Conservation (phyloP, 1,140 invertebrate species). For the Ericerus pela region DNA sequence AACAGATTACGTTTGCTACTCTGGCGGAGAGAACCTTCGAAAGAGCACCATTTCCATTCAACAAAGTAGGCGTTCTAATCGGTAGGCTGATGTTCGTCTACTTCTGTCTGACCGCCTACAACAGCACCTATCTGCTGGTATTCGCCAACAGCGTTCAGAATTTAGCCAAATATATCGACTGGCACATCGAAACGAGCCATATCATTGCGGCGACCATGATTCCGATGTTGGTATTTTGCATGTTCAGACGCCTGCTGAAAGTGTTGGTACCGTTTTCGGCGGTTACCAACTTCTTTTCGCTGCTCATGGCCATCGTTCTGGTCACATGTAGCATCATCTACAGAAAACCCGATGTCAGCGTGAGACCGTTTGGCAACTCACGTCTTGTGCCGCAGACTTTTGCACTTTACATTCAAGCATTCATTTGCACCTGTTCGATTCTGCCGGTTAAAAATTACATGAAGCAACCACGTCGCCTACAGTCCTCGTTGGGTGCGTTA, state of each 20-base stretch:
- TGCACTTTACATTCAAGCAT: too few relatives aligned
- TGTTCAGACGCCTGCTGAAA: conserved; percentile 54
- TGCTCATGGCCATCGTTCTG: too few relatives aligned
- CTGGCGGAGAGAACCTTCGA: conserved; percentile 48
- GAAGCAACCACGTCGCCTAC: neutral
- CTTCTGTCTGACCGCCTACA: conserved; percentile 64
- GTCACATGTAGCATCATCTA: too few relatives aligned
- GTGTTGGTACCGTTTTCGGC: conserved; percentile 55
- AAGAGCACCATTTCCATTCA: conserved; percentile 40
- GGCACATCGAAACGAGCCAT: conserved; percentile 31
- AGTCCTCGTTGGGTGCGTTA: neutral
- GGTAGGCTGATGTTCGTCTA: conserved; percentile 46
- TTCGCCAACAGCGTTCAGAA: conserved; percentile 63
- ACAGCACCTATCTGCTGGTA: conserved; percentile 77
- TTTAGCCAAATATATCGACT: conserved; percentile 39
- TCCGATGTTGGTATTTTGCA: conserved; percentile 48
- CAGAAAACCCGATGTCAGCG: too few relatives aligned
- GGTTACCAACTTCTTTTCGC: too few relatives aligned
- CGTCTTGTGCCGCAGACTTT: too few relatives aligned
- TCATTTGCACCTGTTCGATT: neutral
- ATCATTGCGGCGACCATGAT: conserved; percentile 38
- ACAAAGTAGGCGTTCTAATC: conserved; percentile 36
- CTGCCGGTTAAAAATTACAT: neutral
- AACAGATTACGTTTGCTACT: conserved; percentile 50
- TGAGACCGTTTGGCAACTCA: too few relatives aligned